Conservation (phyloP, 2,113 vertebrate genomes). For the Shinisaurus crocodilurus region DNA sequence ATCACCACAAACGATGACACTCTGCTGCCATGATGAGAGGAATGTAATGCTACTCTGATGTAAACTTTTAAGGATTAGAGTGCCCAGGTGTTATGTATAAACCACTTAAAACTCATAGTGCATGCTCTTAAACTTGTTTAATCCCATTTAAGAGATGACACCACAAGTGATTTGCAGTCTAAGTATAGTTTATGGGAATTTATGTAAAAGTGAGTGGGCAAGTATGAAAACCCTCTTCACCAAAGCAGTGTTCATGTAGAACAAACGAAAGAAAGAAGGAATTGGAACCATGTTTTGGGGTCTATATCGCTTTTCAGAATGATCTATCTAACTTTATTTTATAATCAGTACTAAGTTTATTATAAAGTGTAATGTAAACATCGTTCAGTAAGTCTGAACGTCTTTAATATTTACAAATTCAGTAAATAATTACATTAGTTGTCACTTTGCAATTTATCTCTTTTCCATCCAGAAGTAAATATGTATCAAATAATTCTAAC, state of each 20-base stretch:
- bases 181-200: neutral
- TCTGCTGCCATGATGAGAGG: neutral
- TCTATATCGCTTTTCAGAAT: neutral
- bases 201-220: neutral
- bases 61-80: neutral
- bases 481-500: conserved; percentile 37
- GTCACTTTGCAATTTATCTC: neutral
- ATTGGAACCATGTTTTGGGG: neutral
- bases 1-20: neutral
- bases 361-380: neutral
- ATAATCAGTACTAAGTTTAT: neutral
- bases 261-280: neutral
- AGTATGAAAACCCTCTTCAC: neutral
- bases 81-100: neutral
- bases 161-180: neutral
- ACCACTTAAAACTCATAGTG: neutral
- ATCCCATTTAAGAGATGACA: neutral
- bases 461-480: neutral
- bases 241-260: neutral
- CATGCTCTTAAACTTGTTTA: neutral
- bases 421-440: neutral
- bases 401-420: neutral
- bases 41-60: neutral
- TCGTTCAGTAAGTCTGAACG: neutral
- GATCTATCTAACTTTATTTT: neutral